Evolutionary conservation across 2,888 invertebrate species (phyloP).

Genomic region (Sinotaia quadrata): DNA sequence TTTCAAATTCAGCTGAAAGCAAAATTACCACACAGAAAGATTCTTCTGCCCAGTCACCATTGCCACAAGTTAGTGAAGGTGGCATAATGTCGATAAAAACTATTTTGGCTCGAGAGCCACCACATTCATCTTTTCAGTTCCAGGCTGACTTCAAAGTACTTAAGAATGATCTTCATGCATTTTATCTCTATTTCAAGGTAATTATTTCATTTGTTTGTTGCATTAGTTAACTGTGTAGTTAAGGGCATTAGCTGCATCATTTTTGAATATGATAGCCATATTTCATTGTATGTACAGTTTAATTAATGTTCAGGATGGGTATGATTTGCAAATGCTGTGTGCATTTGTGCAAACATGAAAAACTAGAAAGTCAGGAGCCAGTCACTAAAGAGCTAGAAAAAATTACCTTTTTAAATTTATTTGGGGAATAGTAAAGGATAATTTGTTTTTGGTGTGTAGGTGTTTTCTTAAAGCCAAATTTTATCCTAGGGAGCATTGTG

Average conservation of each 20-base stretch:
- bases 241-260: neutral
- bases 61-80: neutral
- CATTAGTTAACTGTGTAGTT: neutral
- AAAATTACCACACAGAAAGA: neutral
- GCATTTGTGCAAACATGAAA: no score
- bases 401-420: no score
- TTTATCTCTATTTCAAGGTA: conserved; percentile 67
- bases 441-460: no score
- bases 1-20: neutral
- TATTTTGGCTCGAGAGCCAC: conserved; percentile 29
- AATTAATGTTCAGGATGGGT: neutral
- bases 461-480: no score
- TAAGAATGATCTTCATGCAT: conserved; percentile 52
- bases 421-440: no score
- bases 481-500: no score
- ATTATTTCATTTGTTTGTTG: neutral
- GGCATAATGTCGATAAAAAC: neutral
- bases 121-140: conserved; percentile 65
- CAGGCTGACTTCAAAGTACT: conserved; percentile 65
- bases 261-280: neutral
- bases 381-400: no score
- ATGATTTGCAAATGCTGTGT: no score
- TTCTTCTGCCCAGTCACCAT: neutral
- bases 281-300: neutral
- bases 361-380: no score